Evolutionary conservation across 64 coral and sea anemone genomes (phyloP).

Genomic region (Anthopleura sola): DNA sequence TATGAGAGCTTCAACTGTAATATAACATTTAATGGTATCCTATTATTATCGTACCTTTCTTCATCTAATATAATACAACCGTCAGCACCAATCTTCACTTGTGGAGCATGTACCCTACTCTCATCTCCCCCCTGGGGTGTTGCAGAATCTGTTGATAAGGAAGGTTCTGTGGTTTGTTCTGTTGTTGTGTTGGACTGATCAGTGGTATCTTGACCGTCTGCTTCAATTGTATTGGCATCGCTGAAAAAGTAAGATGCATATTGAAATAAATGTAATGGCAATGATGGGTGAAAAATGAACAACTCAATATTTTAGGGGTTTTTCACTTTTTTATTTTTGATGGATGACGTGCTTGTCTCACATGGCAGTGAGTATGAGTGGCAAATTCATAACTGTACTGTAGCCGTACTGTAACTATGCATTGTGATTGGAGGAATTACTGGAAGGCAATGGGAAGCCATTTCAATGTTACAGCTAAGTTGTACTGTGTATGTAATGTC

Average conservation of each 20-base stretch:
- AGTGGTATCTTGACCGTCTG: slow-evolving; percentile 9
- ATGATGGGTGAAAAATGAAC: neutral
- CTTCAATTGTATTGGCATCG: neutral
- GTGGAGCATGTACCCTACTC: slow-evolving; percentile 53
- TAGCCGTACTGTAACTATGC: no score
- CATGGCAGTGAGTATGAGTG: no score
- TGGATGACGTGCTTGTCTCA: no score
- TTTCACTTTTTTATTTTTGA: no score
- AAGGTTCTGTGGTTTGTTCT: neutral
- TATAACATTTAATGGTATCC: no score
- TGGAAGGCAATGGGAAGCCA: no score
- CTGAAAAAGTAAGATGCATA: neutral
- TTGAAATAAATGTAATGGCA: neutral
- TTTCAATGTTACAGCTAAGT: no score
- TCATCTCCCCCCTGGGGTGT: neutral
- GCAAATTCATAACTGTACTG: no score
- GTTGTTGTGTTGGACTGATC: neutral
- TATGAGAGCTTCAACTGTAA: no score
- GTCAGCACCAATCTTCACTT: slow-evolving; percentile 86
- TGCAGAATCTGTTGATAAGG: neutral
- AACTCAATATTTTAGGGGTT: no score
- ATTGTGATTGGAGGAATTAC: no score
- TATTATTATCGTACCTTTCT: slow-evolving; percentile 70
- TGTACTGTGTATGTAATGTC: no score
- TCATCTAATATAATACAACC: slow-evolving; percentile 92